Evolutionary conservation across 2,797 vertebrate genomes (phyloP), one percentile per base, ranked within the genome.

Genomic region (Argya squamiceps): DNA sequence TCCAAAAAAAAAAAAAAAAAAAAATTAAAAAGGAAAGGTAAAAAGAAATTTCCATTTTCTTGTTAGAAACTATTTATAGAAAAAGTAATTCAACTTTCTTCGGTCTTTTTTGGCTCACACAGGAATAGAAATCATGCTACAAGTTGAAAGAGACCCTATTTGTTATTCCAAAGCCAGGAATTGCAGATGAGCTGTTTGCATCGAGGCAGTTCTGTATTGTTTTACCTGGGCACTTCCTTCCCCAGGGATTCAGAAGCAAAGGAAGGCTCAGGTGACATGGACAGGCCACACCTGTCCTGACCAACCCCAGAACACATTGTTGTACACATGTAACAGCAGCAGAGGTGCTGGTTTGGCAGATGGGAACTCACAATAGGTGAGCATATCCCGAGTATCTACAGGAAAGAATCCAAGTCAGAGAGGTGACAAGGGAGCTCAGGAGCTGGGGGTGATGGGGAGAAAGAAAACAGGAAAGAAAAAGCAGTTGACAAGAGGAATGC

Each of bases 261-360:
- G 1, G 4, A 10, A 6, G 3, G 4, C 1, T 11, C 65, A 75
- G 12, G 3, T 21, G 39, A 27, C 18, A 26, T 0, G 1, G 36
- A 19, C 0, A 3, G 23, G 24, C 2, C 59, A 47, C 7, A 68
- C 30, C 60, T 49, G 18, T 26, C 65, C 79, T 84, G 32, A 18
- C 15, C 29, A 5, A 34, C 5, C 37, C 52, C 12, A 10, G 19
- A n/a, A 4, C 18, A 23, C 0, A 0, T 2, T 41, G 12, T 5
- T 76, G 52, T 14, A 26, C 4, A 20, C 1, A 0, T 1, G 0
- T 2, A 13, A 20, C 37, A 55, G 82, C 36, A 71, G 36, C 5
- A 2, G 29, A 23, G 29, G 50, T 30, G 18, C 15, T 3, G 10
- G n/a, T 64, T 56, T 77, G 24, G 36, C 52, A 70, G 55, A 47